A percentile compares a stretch with the other conserved stretches of the same genome.
Conservation (phyloP, 1,140 invertebrate genomes). For the Chelonus insularis region DNA sequence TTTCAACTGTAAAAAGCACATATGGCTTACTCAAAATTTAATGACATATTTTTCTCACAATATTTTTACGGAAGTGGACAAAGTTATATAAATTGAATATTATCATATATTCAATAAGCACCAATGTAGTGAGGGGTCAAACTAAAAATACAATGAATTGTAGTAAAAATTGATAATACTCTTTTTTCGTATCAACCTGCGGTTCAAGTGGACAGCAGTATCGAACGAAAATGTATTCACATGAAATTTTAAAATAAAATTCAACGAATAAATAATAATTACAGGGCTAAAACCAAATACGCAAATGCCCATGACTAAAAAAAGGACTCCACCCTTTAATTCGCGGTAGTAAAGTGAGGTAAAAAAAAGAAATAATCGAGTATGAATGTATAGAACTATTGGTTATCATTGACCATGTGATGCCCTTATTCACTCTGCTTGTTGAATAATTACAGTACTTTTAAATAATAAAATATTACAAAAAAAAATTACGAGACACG, state of each 20-base stretch:
- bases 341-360: background rate
- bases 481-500: background rate
- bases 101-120: no score
- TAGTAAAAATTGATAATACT: no score
- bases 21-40: no score
- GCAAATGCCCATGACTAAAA: conserved; percentile 8
- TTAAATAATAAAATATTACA: background rate
- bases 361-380: background rate
- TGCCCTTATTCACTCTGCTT: background rate
- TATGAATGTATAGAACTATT: background rate
- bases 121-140: no score
- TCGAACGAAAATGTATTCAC: no score
- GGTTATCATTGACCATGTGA: background rate
- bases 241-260: background rate
- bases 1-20: no score
- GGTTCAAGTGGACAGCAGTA: no score
- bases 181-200: no score
- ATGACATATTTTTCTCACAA: no score
- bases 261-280: conserved; percentile 2
- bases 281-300: background rate
- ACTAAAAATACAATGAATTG: no score
- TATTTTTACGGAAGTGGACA: no score
- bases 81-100: no score
- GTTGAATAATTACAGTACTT: background rate
- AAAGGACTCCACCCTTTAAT: background rate